Evolutionary conservation across 1,140 invertebrate genomes (phyloP), one percentile per base, ranked within the genome.

Genomic region (Drosophila nebulosa): DNA sequence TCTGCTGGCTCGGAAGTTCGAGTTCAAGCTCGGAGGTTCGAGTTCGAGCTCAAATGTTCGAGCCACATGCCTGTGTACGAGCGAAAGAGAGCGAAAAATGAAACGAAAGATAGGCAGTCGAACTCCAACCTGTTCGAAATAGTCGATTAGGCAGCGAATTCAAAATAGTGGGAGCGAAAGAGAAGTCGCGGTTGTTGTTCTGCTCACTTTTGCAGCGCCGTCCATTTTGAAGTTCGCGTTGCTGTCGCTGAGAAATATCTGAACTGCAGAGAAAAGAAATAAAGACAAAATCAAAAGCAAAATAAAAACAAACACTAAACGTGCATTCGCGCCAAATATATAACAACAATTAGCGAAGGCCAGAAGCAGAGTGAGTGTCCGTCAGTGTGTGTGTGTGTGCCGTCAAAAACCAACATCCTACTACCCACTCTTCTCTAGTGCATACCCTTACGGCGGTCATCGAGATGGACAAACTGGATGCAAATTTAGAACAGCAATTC

Each of bases 401-500:
- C 78, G 60, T 66, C 60, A 42, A 58, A 36, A 57, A 36, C 26
- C 36, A 61, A 68, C 61, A 53, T 67, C 55, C 30, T 53, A 61
- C 30, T 53, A 61, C 39, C 27, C 51, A 46, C 60, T 58, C 64
- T 21, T 27, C 53, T 51, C 46, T 70, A 86, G 81, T 86, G 81
- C 81, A 86, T 69, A 85, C 81, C 36, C 78, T 86, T 24, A 85
- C 83, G 66, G 78, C 83, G 64, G 74, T 78, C 70, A 84, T 88
- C 36, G 76, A 84, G 68, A 89, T 89, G 84, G 88, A 90, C 56
- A 90, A 90, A 70, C 75, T 90, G 68, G 89, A 90, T 68, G 84
- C 89, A 21, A 90, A 90, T 74, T 64, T 90, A 67, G 89, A 90
- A 64, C 89, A 90, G 67, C 89, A 90, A 74, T 90, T 90, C 72